These are phyloP conservation scores for Drosophila funebris DNA, from an alignment of 1,140 invertebrate species.

Conservation along the genomic window DNA sequence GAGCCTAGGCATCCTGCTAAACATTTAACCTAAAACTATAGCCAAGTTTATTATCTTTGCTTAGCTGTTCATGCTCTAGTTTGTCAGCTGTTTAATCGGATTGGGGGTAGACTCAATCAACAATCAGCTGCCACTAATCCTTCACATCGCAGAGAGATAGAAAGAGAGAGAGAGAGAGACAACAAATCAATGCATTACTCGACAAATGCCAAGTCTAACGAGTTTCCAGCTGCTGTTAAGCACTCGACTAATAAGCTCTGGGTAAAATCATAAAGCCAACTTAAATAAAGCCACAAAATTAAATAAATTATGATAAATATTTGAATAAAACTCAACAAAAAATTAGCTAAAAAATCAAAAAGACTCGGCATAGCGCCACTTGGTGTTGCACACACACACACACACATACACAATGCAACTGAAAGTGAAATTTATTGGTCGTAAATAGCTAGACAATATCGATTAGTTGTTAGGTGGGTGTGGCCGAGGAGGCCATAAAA, in stretches of 20 bases:
- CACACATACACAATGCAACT: conserved; percentile 50
- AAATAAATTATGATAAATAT: conserved; percentile 58
- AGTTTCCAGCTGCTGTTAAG: background rate
- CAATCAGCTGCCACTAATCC: conserved; percentile 23
- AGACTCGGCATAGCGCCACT: conserved; percentile 44
- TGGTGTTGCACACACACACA: conserved; percentile 27
- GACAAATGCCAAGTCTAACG: conserved; percentile 37
- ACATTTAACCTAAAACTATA: conserved; percentile 9
- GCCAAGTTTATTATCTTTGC: background rate
- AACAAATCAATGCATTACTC: conserved; percentile 30
- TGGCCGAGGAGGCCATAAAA: conserved; percentile 60
- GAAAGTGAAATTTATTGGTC: conserved; percentile 80
- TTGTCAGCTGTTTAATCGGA: conserved; percentile 10
- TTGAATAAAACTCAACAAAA: conserved; percentile 59
- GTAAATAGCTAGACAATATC: conserved; percentile 78
- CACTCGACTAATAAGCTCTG: conserved; percentile 9
- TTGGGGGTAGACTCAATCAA: conserved; percentile 1
- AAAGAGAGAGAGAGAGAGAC: background rate
- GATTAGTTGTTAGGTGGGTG: conserved; percentile 74
- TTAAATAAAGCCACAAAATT: conserved; percentile 58
- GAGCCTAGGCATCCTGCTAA: background rate
- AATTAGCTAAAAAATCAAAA: background rate
- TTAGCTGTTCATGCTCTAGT: conserved; percentile 22
- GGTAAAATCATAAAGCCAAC: conserved; percentile 39
- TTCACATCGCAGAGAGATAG: background rate